These are phyloP conservation scores for Struthidea cinerea DNA, from an alignment of 2,113 vertebrate genomes.

Conservation along the genomic window DNA sequence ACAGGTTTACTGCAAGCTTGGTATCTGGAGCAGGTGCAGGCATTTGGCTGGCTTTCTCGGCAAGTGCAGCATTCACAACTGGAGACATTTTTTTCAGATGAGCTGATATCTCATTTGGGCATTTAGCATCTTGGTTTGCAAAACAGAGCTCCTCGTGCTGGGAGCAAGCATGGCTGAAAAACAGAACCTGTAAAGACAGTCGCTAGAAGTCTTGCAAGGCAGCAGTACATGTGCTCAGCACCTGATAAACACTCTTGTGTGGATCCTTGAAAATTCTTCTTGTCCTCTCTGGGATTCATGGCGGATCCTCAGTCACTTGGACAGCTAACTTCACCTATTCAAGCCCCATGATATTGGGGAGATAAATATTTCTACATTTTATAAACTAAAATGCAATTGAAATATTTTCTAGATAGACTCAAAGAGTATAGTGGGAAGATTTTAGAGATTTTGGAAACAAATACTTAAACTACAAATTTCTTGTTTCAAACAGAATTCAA, in stretches of 20 bases:
- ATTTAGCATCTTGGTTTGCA: background rate
- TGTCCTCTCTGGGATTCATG: background rate
- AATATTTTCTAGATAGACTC: background rate
- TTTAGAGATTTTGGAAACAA: background rate
- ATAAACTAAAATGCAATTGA: background rate
- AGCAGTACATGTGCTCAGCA: accelerated
- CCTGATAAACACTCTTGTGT: background rate
- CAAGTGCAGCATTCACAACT: background rate
- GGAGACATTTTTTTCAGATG: background rate
- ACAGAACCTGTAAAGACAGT: background rate
- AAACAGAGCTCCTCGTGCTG: background rate
- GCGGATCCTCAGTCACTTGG: background rate
- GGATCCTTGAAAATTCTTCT: background rate
- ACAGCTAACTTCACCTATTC: background rate
- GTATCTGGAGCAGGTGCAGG: background rate
- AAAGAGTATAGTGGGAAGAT: background rate
- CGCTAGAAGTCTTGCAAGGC: background rate
- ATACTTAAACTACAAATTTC: background rate
- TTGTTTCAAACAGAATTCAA: background rate
- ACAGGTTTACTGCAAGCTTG: background rate
- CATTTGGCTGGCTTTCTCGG: background rate
- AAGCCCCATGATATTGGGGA: background rate
- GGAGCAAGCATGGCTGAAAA: background rate
- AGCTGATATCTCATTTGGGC: background rate
- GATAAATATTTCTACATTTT: background rate